A percentile compares a stretch with the other conserved stretches of the same genome.
Evolutionary conservation across 1,140 invertebrate species (phyloP).

Genomic region (Steinernema khuongi): DNA sequence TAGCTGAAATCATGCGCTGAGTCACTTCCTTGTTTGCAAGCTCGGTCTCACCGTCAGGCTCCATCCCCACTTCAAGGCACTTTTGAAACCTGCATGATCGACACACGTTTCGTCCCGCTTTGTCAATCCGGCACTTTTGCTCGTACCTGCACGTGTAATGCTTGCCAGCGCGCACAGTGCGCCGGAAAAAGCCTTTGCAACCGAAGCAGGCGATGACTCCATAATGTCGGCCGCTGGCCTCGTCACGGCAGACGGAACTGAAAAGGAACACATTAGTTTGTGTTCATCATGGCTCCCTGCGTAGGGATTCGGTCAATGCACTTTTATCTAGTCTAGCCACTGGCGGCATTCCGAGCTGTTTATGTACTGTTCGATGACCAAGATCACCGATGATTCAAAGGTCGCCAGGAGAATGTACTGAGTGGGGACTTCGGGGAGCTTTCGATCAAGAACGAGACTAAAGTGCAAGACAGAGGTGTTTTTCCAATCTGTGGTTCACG

Average conservation of each 20-base stretch:
- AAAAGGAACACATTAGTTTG: slow-evolving; percentile 29
- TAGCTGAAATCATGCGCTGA: slow-evolving; percentile 37
- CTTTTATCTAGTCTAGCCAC: too few species aligned
- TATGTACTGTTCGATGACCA: too few species aligned
- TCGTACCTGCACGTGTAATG: slow-evolving; percentile 54
- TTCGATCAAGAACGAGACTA: background rate
- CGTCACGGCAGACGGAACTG: slow-evolving; percentile 63
- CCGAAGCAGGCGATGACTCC: slow-evolving; percentile 64
- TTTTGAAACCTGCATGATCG: slow-evolving; percentile 63
- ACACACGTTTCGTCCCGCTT: slow-evolving; percentile 63
- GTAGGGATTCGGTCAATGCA: too few species aligned
- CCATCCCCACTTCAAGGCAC: slow-evolving; percentile 65
- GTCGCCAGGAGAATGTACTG: too few species aligned
- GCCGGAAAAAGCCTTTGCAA: slow-evolving; percentile 62
- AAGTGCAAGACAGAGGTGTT: background rate
- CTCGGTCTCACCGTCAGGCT: slow-evolving; percentile 60
- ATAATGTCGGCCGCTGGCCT: slow-evolving; percentile 63
- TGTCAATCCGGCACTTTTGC: slow-evolving; percentile 56
- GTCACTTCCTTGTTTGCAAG: background rate
- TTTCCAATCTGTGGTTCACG: background rate
- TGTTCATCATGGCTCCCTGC: slow-evolving; percentile 18
- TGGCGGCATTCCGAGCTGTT: too few species aligned
- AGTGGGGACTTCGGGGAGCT: too few species aligned
- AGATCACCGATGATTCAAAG: too few species aligned
- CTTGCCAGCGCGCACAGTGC: slow-evolving; percentile 56